Percentiles rank a stretch among this genome's conserved stretches.
phyloP scores from a whole-genome alignment of 1,140 invertebrate species.

The Myzus persicae region DNA sequence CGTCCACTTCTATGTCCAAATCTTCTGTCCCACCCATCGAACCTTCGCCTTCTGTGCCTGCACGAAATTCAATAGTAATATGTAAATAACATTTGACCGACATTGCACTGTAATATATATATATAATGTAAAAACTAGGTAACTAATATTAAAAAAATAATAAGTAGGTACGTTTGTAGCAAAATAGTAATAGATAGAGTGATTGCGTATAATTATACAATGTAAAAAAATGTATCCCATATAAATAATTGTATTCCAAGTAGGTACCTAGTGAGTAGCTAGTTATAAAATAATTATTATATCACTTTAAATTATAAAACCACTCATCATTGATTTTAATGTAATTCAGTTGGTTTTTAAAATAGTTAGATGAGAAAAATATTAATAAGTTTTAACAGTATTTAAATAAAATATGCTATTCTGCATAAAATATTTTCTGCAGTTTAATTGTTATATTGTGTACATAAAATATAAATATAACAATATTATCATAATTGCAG shows the following conservation, averaged over 20 bases:
- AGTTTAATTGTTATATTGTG: neutral
- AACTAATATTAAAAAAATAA: neutral
- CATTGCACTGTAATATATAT: neutral
- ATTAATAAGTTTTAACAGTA: neutral
- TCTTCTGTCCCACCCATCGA: slow-evolving; percentile 63
- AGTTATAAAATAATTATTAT: too few relatives aligned
- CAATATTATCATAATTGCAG: too few relatives aligned
- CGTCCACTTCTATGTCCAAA: slow-evolving; percentile 65
- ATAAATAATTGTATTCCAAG: neutral
- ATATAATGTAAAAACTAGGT: neutral
- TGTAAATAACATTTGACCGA: neutral
- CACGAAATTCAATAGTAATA: neutral
- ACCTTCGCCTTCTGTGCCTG: slow-evolving; percentile 41
- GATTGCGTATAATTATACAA: too few relatives aligned
- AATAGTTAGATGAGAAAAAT: neutral
- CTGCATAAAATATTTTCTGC: neutral
- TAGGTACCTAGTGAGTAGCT: too few relatives aligned
- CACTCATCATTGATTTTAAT: neutral
- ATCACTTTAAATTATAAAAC: neutral
- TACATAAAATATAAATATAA: too few relatives aligned
- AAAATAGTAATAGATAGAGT: neutral
- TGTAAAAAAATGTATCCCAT: too few relatives aligned
- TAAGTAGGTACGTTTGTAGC: neutral
- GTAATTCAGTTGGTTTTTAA: neutral
- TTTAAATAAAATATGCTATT: neutral